Evolutionary conservation across 2,113 vertebrate species (phyloP).

Genomic region (Psephotus haematonotus): DNA sequence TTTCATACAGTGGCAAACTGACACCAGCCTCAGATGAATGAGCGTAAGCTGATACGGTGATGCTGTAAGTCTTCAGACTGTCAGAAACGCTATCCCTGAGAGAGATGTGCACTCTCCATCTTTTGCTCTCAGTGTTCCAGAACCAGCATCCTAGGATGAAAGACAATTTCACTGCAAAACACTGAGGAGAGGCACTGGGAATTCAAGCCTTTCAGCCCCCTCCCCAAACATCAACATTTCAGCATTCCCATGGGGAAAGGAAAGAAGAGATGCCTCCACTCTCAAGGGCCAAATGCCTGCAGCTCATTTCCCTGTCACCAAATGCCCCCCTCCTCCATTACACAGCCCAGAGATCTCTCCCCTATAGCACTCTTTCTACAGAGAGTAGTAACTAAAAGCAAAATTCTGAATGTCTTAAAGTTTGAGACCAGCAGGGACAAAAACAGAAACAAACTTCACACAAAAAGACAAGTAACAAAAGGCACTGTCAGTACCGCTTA

Average conservation of each 20-base stretch:
- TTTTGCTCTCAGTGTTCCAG: neutral
- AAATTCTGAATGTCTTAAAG: neutral
- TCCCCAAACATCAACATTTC: constrained; percentile 37
- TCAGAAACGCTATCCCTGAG: neutral
- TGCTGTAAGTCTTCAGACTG: neutral
- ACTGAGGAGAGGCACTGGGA: neutral
- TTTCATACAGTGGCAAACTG: constrained; percentile 41
- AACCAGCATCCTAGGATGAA: constrained; percentile 1
- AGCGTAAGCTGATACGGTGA: neutral
- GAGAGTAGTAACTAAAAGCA: neutral
- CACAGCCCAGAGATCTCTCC: neutral
- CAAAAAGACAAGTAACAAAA: neutral
- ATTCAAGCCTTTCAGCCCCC: neutral
- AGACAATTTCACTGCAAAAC: neutral
- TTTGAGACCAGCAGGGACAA: neutral
- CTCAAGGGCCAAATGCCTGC: constrained; percentile 19
- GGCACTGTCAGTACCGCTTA: neutral
- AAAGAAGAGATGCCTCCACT: constrained; percentile 37
- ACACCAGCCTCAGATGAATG: neutral
- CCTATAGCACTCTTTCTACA: neutral
- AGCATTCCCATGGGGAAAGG: neutral
- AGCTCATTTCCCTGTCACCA: constrained; percentile 47
- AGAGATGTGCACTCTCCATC: neutral
- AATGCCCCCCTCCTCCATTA: neutral
- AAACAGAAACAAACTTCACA: neutral